These are phyloP conservation scores for Calephelis virginiensis DNA, from an alignment of 1,140 invertebrate species.

Conservation along the genomic window DNA sequence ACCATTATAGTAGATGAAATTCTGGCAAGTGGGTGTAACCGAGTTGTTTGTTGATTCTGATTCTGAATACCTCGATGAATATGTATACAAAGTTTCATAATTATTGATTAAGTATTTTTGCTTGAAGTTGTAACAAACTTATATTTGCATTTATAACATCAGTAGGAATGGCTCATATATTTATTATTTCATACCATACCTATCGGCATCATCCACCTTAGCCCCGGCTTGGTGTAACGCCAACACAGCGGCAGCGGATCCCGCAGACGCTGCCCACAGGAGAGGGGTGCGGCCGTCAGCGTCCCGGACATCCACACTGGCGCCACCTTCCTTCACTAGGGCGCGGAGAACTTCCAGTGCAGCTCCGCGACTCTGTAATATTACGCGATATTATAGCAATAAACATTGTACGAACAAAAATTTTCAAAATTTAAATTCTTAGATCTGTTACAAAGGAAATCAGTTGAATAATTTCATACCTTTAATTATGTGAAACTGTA, in stretches of 20 bases:
- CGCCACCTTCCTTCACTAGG: conserved; percentile 87
- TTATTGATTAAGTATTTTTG: too few species aligned
- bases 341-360: conserved; percentile 91
- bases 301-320: conserved; percentile 91
- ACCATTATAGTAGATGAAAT: too few species aligned
- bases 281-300: conserved; percentile 95
- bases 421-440: too few species aligned
- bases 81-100: background rate
- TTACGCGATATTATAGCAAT: too few species aligned
- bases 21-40: too few species aligned
- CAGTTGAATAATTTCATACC: too few species aligned
- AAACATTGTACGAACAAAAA: too few species aligned
- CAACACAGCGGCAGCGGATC: conserved; percentile 93
- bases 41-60: too few species aligned
- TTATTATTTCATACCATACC: conserved; percentile 55
- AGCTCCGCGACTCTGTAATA: conserved; percentile 65
- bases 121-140: too few species aligned
- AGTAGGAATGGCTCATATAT: background rate
- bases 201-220: conserved; percentile 87
- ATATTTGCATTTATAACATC: too few species aligned
- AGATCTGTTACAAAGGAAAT: too few species aligned
- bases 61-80: background rate
- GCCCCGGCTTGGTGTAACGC: conserved; percentile 91
- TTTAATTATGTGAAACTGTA: too few species aligned
- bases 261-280: conserved; percentile 97